Evolutionary conservation across 2,113 vertebrate genomes (phyloP).

Genomic region (Meles meles): DNA sequence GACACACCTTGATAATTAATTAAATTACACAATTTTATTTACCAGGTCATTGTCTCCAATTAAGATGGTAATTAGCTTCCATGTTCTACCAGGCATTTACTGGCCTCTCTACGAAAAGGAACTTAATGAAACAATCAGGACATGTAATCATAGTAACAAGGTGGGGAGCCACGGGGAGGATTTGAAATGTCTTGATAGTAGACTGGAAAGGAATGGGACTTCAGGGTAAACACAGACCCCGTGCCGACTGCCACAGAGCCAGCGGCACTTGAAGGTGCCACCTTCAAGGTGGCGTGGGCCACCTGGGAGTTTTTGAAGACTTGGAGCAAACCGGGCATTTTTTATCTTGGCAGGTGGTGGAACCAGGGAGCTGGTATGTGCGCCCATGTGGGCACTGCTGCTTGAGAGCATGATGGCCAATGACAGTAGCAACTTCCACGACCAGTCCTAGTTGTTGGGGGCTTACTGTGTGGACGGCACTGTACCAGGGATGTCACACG

Average conservation of each 20-base stretch:
- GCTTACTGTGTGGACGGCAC: not conserved
- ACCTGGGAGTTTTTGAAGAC: not conserved
- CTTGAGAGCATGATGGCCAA: not conserved
- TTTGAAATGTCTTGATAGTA: not conserved
- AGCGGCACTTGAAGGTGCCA: not conserved
- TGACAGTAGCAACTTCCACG: not conserved
- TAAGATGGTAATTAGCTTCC: conserved; percentile 60
- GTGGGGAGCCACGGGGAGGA: not conserved
- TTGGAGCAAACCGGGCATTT: not conserved
- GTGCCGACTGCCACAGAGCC: not conserved
- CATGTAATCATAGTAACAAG: conserved; percentile 7
- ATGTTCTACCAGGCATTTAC: conserved; percentile 26
- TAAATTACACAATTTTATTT: conserved; percentile 58
- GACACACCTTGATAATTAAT: conserved; percentile 51
- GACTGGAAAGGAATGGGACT: not conserved
- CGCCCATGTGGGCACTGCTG: no score
- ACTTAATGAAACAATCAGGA: conserved; percentile 57
- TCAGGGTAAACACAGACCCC: not conserved
- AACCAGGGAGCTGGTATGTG: not conserved
- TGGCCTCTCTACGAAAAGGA: conserved; percentile 25
- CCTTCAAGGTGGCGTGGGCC: no score
- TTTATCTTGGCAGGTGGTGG: not conserved
- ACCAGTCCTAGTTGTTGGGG: not conserved
- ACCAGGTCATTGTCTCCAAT: conserved; percentile 39
- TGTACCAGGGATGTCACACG: not conserved